Evolutionary conservation across 2,113 vertebrate species (phyloP).

Genomic region (Chionodraco myersi): DNA sequence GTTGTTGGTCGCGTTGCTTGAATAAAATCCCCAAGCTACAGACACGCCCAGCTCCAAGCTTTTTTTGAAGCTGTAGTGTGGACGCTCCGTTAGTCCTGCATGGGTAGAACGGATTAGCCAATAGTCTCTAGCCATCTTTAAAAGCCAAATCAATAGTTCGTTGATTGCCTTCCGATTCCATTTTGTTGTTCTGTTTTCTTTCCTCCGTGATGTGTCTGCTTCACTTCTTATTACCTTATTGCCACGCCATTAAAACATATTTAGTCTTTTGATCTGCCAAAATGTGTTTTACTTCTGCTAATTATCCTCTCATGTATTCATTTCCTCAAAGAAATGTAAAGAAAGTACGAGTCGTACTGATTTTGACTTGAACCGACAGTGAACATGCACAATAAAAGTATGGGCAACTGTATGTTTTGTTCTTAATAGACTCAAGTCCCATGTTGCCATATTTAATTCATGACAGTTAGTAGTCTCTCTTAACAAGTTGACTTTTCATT

Average conservation of each 20-base stretch:
- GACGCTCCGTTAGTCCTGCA: background rate
- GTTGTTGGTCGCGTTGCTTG: too few relatives aligned
- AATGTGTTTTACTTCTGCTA: background rate
- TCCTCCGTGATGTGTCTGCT: background rate
- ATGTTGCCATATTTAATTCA: background rate
- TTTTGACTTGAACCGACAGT: background rate
- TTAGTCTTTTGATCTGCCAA: background rate
- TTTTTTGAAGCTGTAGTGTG: too few relatives aligned
- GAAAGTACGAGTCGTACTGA: background rate
- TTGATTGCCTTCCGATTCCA: constrained; percentile 45
- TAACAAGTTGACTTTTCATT: background rate
- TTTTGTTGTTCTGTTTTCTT: constrained; percentile 24
- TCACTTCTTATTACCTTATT: background rate
- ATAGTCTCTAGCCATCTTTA: constrained; percentile 35
- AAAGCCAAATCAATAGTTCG: constrained; percentile 61
- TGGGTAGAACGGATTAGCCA: constrained; percentile 54
- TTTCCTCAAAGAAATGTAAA: background rate
- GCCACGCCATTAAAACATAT: background rate
- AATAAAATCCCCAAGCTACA: too few relatives aligned
- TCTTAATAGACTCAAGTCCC: background rate
- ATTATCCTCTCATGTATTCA: background rate
- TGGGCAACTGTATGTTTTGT: background rate
- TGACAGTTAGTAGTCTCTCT: background rate
- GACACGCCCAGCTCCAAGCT: too few relatives aligned
- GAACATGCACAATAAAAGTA: background rate